A percentile compares a stretch with the other conserved stretches of the same genome.
phyloP scores from a whole-genome alignment of 2,797 vertebrate genomes.

The Cryptoprocta ferox region DNA sequence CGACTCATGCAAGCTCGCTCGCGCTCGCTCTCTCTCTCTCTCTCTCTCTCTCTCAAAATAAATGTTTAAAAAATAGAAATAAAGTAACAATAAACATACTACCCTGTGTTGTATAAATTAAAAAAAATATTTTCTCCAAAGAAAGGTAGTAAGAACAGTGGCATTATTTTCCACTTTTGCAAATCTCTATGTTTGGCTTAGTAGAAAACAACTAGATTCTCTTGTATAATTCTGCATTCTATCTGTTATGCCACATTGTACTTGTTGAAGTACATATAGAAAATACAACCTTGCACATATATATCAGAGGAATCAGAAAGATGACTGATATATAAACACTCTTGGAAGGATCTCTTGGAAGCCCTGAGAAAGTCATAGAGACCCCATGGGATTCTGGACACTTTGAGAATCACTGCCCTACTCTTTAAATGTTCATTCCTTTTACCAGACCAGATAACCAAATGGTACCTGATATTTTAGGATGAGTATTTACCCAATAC shows the following conservation, averaged over 20 bases:
- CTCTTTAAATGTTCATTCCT: background rate
- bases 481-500: background rate
- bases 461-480: background rate
- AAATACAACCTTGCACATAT: background rate
- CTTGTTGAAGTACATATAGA: background rate
- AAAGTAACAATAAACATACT: background rate
- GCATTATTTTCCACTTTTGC: background rate
- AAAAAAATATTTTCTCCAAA: background rate
- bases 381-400: background rate
- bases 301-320: background rate
- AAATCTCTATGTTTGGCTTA: slow-evolving; percentile 24
- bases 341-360: background rate
- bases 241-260: background rate
- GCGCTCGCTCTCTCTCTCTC: too few relatives aligned
- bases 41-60: too few relatives aligned
- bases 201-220: background rate
- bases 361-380: background rate
- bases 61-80: background rate
- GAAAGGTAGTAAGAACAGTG: background rate
- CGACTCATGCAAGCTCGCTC: too few relatives aligned
- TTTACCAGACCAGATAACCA: background rate
- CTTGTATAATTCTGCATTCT: background rate
- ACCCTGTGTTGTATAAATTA: background rate
- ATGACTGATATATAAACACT: too few relatives aligned
- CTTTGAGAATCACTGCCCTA: background rate